phyloP scores from a whole-genome alignment of 2,113 vertebrate genomes.

The Xyrauchen texanus region DNA sequence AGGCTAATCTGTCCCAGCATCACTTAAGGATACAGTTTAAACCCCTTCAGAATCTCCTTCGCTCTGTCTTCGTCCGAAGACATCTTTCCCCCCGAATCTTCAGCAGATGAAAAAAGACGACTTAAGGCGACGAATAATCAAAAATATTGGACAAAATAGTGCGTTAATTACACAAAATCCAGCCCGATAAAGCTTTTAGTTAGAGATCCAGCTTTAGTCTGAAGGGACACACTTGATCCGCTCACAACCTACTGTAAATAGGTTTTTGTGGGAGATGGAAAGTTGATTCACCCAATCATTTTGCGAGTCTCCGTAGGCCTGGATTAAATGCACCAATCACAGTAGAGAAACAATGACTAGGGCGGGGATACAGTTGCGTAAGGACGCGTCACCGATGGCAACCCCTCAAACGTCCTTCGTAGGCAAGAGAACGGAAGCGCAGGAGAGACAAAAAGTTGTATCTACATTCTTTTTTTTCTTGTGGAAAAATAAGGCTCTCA shows the following conservation, averaged over 20 bases:
- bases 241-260: conserved; percentile 76
- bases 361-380: conserved; percentile 53
- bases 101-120: conserved; percentile 45
- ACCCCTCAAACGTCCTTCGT: conserved; percentile 51
- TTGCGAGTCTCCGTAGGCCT: conserved; percentile 7
- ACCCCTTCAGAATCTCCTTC: conserved; percentile 80
- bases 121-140: conserved; percentile 16
- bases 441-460: conserved; percentile 30
- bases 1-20: neutral
- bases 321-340: conserved; percentile 60
- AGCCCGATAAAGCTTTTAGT: conserved; percentile 33
- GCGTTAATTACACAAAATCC: conserved; percentile 41
- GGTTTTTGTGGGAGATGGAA: conserved; percentile 58
- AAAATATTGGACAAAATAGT: neutral
- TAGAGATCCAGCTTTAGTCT: conserved; percentile 52
- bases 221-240: conserved; percentile 65
- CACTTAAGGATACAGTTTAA: conserved; percentile 81
- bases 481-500: no score
- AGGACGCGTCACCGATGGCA: conserved; percentile 74
- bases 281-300: conserved; percentile 44
- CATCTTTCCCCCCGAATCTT: conserved; percentile 63
- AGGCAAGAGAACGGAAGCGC: conserved; percentile 28
- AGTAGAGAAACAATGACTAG: neutral
- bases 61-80: conserved; percentile 81
- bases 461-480: no score